These are phyloP conservation scores for Pomatostomus ruficeps DNA, from an alignment of 2,113 vertebrate genomes.

Conservation along the genomic window DNA sequence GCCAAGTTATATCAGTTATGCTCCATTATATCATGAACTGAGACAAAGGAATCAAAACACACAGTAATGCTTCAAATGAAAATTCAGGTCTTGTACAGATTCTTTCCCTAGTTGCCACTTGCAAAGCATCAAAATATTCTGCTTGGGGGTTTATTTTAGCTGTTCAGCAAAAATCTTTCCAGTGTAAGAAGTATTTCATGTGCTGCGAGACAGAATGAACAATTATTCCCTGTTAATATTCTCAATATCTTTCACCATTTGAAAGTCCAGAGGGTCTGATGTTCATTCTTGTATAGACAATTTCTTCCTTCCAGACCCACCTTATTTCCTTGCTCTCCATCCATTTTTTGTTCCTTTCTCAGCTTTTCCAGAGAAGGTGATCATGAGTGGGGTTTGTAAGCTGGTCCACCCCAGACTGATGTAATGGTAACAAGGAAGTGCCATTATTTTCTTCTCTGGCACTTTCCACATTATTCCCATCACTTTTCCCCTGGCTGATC, in stretches of 20 bases:
- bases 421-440: background rate
- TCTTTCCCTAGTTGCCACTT: background rate
- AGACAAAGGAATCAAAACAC: slow-evolving; percentile 20
- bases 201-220: background rate
- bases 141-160: background rate
- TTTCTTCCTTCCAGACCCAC: background rate
- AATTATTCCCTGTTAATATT: background rate
- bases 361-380: background rate
- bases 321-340: background rate
- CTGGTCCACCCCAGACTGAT: background rate
- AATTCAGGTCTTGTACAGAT: background rate
- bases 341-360: background rate
- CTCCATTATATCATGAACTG: slow-evolving; percentile 42
- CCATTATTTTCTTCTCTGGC: background rate
- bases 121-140: background rate
- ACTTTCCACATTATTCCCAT: background rate
- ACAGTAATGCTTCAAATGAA: background rate
- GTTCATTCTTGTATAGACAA: rapidly evolving
- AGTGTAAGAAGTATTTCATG: background rate
- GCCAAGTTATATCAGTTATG: slow-evolving; percentile 25
- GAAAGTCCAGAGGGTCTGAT: background rate
- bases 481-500: background rate
- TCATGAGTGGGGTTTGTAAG: background rate
- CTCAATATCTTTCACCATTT: background rate
- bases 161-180: background rate